A percentile compares a stretch with the other conserved stretches of the same genome.
phyloP scores from a whole-genome alignment of 2,888 invertebrate species.

The Aricia artaxerxes region DNA sequence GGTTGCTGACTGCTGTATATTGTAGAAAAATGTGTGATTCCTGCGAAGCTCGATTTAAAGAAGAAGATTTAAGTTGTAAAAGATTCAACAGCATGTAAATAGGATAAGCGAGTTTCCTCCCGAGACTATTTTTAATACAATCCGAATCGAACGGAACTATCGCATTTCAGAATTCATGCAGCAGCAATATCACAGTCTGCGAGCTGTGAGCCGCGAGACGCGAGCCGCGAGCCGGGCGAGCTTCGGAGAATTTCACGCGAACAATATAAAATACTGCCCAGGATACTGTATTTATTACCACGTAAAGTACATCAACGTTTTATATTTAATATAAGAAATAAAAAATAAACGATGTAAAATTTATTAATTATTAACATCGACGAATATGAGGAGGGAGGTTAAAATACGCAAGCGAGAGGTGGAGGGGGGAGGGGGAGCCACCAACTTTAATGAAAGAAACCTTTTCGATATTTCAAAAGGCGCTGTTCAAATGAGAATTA shows the following conservation, averaged over 20 bases:
- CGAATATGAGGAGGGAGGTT: background rate
- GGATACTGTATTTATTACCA: background rate
- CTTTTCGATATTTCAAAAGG: constrained; percentile 5
- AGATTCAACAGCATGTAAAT: background rate
- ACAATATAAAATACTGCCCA: background rate
- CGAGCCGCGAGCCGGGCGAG: background rate
- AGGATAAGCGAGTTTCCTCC: background rate
- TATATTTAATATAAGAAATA: background rate
- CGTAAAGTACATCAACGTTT: background rate
- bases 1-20: background rate
- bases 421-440: background rate
- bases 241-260: background rate
- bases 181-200: background rate
- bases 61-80: background rate
- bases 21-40: background rate
- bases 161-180: constrained; percentile 4
- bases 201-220: background rate
- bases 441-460: background rate
- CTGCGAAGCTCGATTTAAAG: background rate
- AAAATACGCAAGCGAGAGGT: background rate
- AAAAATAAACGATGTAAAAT: background rate
- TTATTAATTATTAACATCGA: background rate
- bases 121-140: background rate
- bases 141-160: background rate
- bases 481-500: constrained; percentile 3